Percentiles rank a stretch among this genome's conserved stretches.
Evolutionary conservation across 2,888 invertebrate species (phyloP).

Genomic region (Drosophila diplacantha): DNA sequence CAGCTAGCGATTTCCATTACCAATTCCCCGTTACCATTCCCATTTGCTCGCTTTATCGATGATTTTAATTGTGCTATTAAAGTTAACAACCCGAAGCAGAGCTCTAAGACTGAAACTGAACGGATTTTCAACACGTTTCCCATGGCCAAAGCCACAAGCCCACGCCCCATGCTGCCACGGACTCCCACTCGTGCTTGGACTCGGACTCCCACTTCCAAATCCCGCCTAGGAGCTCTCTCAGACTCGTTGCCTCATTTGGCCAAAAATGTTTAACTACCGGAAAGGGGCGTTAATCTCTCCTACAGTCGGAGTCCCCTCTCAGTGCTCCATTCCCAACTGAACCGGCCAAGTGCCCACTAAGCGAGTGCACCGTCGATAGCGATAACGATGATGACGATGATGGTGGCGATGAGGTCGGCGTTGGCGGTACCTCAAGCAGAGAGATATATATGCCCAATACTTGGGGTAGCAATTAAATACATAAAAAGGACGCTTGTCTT

Average conservation of each 20-base stretch:
- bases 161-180: slow-evolving; percentile 7
- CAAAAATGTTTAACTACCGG: slow-evolving; percentile 46
- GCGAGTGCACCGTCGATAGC: slow-evolving; percentile 19
- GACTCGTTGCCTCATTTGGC: slow-evolving; percentile 40
- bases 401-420: slow-evolving; percentile 15
- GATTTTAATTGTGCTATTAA: slow-evolving; percentile 31
- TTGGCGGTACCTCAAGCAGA: slow-evolving; percentile 17
- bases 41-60: slow-evolving; percentile 27
- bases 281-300: slow-evolving; percentile 47
- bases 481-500: not conserved
- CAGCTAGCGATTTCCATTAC: slow-evolving; percentile 1
- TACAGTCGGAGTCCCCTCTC: slow-evolving; percentile 1
- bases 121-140: slow-evolving; percentile 37
- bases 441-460: not conserved
- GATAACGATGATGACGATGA: slow-evolving; percentile 16
- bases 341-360: slow-evolving; percentile 42
- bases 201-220: slow-evolving; percentile 8
- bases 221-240: slow-evolving; percentile 8
- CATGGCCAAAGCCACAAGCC: slow-evolving; percentile 15
- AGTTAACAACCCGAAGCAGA: slow-evolving; percentile 35
- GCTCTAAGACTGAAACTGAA: slow-evolving; percentile 12
- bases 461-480: slow-evolving; percentile 59
- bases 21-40: slow-evolving; percentile 11
- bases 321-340: slow-evolving; percentile 14
- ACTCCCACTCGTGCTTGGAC: slow-evolving; percentile 7